Evolutionary conservation across 1,140 invertebrate species (phyloP), one percentile per base, ranked within the genome.

Genomic region (Macrobrachium nipponense): DNA sequence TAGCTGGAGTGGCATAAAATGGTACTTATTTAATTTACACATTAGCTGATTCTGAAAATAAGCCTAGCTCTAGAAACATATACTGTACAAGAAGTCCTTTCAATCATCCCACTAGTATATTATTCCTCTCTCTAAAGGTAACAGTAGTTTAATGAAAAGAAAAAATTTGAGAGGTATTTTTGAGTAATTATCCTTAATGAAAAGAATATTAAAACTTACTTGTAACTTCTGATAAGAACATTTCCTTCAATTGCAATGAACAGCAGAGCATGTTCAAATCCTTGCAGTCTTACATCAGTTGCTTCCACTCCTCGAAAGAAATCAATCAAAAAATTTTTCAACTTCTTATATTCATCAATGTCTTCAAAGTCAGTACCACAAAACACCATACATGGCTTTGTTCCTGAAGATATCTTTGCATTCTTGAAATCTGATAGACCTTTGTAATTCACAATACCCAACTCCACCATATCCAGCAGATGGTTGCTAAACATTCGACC

Each of bases 401-500:
- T 94, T 15, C 97, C 97, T 44, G 94, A 90, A 2, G 95, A 90
- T 43, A 97, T 94, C 92, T 98, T 98, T 43, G 94, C 93, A 78
- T 93, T 93, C 90, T 96, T 94, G 89, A 98, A 97, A 59, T 96
- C 95, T 70, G 93, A 91, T 90, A 98, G 92, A 14, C 94, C 92
- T 91, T 94, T 94, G 90, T 95, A 98, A 70, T 95, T 94, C 87
- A 96, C 95, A 20, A 99, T 93, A 27, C 97, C 96, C 87, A 99
- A 93, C 93, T 99, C 98, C 89, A 98, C 94, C 97, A 99, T 99
- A 90, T 99, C 98, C 64, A 99, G 92, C 44, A 99, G 91, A 73
- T 95, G 95, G 90, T 96, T 93, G 91, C 99, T 96, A 92, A 95
- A 99, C 89, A 96, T 95, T 89, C 98, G 93, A 5, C 94, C 94